A percentile compares a stretch with the other conserved stretches of the same genome.
Conservation (phyloP, 1,140 invertebrate species). For the Anoplophora glabripennis region DNA sequence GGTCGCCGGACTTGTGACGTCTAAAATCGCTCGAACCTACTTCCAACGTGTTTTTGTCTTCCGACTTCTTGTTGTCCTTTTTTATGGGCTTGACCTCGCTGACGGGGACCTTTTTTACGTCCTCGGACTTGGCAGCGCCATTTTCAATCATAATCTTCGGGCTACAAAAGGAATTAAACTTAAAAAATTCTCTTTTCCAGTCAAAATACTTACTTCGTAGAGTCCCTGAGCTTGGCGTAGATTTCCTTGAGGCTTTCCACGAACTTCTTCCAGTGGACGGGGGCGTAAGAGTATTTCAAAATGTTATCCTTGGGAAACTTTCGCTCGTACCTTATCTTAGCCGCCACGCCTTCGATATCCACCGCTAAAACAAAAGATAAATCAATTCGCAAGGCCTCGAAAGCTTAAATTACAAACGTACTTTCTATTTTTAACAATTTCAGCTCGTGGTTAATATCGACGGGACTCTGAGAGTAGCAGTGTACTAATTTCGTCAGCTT, state of each 20-base stretch:
- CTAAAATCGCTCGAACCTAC: slow-evolving; percentile 32
- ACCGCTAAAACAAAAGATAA: slow-evolving; percentile 35
- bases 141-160: slow-evolving; percentile 47
- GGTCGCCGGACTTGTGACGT: slow-evolving; percentile 31
- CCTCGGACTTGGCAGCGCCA: slow-evolving; percentile 36
- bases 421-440: slow-evolving; percentile 63
- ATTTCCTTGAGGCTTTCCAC: slow-evolving; percentile 34
- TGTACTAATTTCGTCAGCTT: slow-evolving; percentile 59
- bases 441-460: slow-evolving; percentile 63
- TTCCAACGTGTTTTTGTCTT: slow-evolving; percentile 38
- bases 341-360: slow-evolving; percentile 39
- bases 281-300: slow-evolving; percentile 39
- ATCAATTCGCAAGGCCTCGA: not conserved
- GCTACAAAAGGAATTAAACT: slow-evolving; percentile 23
- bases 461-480: slow-evolving; percentile 57
- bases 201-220: slow-evolving; percentile 30
- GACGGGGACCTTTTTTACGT: slow-evolving; percentile 36
- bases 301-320: slow-evolving; percentile 34
- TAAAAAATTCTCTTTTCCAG: not conserved
- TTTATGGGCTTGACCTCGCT: slow-evolving; percentile 46
- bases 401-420: slow-evolving; percentile 48
- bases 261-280: slow-evolving; percentile 42
- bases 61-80: slow-evolving; percentile 30
- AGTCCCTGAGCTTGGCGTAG: slow-evolving; percentile 39
- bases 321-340: slow-evolving; percentile 39